These are phyloP conservation scores for Corvus hawaiiensis DNA, from an alignment of 2,113 vertebrate species.

Conservation along the genomic window DNA sequence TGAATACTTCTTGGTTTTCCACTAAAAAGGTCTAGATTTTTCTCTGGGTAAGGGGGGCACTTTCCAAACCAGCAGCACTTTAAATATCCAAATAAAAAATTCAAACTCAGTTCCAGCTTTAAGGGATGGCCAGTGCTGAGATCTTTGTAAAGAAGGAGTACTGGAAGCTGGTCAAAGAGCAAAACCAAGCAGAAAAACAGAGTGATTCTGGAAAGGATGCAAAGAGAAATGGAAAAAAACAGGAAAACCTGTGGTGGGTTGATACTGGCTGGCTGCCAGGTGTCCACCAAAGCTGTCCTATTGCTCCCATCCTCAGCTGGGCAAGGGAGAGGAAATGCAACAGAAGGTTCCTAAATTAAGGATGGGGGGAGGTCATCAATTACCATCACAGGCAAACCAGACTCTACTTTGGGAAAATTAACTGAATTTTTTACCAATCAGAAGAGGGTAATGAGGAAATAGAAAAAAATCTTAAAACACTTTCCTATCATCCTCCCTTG, in stretches of 20 bases:
- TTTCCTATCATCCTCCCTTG: not conserved
- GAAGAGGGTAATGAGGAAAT: not conserved
- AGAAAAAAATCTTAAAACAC: not conserved
- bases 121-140: not conserved
- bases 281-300: not conserved
- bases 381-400: not conserved
- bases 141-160: not conserved
- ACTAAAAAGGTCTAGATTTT: constrained; percentile 8
- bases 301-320: not conserved
- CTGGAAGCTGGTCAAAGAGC: not conserved
- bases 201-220: not conserved
- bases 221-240: not conserved
- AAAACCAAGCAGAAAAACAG: not conserved
- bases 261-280: not conserved
- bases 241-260: not conserved
- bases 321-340: not conserved
- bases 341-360: not conserved
- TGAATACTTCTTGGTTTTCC: constrained; percentile 25
- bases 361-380: not conserved
- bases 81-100: constrained; percentile 10
- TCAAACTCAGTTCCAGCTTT: not conserved
- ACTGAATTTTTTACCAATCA: not conserved
- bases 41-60: not conserved
- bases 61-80: constrained; percentile 18
- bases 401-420: not conserved